Base-by-base conservation (phyloP, 2,888 invertebrate species). In the Sminthurides aquaticus region DNA sequence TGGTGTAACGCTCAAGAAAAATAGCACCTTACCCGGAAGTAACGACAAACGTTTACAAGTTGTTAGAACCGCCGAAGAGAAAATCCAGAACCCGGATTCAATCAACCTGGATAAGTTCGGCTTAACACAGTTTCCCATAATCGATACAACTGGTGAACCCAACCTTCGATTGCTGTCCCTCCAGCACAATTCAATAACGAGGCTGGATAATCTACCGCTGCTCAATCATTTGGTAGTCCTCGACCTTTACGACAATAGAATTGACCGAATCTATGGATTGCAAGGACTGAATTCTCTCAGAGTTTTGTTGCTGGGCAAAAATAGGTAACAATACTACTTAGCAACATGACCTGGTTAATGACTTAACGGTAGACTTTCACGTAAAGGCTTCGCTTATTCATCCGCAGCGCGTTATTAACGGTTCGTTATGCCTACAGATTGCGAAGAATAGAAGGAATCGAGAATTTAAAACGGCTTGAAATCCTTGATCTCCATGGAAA, bases 401-500 rank as follows among this genome's bases (percentile, higher is more conserved):
- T n/a, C n/a, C n/a, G n/a, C n/a, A n/a, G n/a, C n/a, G n/a, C n/a
- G n/a, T n/a, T n/a, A n/a, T n/a, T n/a, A n/a, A n/a, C n/a, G n/a
- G n/a, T n/a, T n/a, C n/a, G n/a, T n/a, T n/a, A n/a, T n/a, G n/a
- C n/a, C n/a, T 52, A 18, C 34, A 89, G 90, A 78, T 86, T 91
- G 66, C 87, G 85, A 76, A 84, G 85, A 76, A 88, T 91, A 68
- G 90, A 91, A 79, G 88, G 89, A 1, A 80, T 92, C 64, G 84
- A 86, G 67, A 83, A 82, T 68, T 79, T 91, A 60, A 78, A 83
- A 29, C 90, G 91, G 75, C 79, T 96, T 69, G 92, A 95, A 80
- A 93, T 95, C 11, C 80, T 96, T 68, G 96, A 96, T 80, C 82
- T 96, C 71, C 95, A 95, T 79, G 94, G 94, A 29, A 96, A 96